Evolutionary conservation across 1,140 invertebrate genomes (phyloP), one percentile per base, ranked within the genome.

Genomic region (Brachionus koreanus): DNA sequence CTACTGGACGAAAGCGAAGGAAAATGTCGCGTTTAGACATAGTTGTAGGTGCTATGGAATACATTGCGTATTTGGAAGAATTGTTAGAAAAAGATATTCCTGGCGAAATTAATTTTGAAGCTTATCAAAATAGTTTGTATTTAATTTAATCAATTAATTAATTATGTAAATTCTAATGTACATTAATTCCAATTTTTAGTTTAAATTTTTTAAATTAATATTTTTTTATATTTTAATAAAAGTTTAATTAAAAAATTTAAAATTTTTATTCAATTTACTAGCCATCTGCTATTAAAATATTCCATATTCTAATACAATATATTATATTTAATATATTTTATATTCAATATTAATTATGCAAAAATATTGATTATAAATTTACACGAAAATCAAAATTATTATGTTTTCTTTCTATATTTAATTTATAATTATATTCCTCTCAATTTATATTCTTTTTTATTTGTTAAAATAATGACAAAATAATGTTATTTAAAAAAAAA

Each of bases 91-190:
- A 25, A 42, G 76, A 79, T 13, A 33, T 61, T 3, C 76, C 76
- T 7, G 76, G 76, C 19, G 49, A 57, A 65, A 79, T 79, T 25
- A 35, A 79, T 19, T 79, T 79, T 35, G 76, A 79, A 29, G 76
- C 43, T n/a, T 79, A 79, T 61, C 49, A 61, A 79, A 79, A 79
- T 65, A 79, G 46, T 19, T 43, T 79, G n/a, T 79, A 79, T 79
- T 7, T 39, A n/a, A 61, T 61, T 5, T 79, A 74, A 74, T 35
- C 13, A 19, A 39, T 23, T 19, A 72, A 7, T 25, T 9, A n/a
- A 10, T 72, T 72, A 6, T 46, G 33, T 72, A 23, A 23, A 42
- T 39, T 12, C 12, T 69, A 39, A 69, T 74, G 63, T 67, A 67
- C 63, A 67, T 46, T 74, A 74, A 16, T 74, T 74, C 16, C 43